phyloP scores from a whole-genome alignment of 2,113 vertebrate species.

The Phrynocephalus versicolor region DNA sequence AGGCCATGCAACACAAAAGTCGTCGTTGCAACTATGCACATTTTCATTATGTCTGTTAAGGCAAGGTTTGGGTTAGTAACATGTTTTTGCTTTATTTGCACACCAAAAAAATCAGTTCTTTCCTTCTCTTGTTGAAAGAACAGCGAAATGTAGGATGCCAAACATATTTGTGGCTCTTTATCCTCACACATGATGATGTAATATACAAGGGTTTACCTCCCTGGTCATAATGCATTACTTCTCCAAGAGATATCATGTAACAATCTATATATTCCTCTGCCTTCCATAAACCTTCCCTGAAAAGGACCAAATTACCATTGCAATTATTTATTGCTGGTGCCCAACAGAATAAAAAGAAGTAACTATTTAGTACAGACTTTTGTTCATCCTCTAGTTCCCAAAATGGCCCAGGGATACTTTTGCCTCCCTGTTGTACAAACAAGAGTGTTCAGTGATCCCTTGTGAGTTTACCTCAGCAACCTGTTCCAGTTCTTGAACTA shows the following conservation, averaged over 20 bases:
- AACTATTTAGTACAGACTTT: neutral
- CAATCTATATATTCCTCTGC: neutral
- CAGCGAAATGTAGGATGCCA: no score
- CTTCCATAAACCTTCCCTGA: neutral
- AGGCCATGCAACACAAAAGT: no score
- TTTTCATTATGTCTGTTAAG: no score
- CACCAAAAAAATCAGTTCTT: neutral
- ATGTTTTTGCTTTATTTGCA: neutral
- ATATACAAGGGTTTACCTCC: no score
- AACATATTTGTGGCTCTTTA: no score
- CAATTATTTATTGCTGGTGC: neutral
- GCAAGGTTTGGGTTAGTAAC: no score
- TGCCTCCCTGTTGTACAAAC: neutral
- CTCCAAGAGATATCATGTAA: neutral
- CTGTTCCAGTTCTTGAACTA: neutral
- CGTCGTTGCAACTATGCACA: no score
- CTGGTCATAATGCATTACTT: neutral
- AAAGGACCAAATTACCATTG: neutral
- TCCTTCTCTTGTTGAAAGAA: neutral
- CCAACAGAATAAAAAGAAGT: neutral
- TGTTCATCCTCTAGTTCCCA: neutral
- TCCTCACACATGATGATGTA: no score
- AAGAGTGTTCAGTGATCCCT: neutral
- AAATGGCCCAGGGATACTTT: neutral
- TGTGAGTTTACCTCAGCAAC: constrained; percentile 4